Evolutionary conservation across 2,888 invertebrate species (phyloP).

Genomic region (Glyphotaelius pellucidus): DNA sequence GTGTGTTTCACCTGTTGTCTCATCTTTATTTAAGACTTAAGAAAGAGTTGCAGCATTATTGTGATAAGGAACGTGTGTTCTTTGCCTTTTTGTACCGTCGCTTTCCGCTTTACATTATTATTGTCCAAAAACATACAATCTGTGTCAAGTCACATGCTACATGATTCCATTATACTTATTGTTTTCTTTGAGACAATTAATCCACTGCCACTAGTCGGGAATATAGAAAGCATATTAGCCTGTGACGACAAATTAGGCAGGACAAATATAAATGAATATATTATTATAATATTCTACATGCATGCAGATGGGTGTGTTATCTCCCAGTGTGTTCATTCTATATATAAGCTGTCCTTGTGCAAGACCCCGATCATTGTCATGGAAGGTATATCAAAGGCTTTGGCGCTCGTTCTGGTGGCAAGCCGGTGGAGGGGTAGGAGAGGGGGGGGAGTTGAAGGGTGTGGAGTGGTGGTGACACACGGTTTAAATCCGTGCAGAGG

Average conservation of each 20-base stretch:
- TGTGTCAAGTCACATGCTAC: background rate
- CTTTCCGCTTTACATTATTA: background rate
- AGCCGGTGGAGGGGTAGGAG: background rate
- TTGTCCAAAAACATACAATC: background rate
- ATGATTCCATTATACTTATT: background rate
- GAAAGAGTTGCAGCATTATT: too few species aligned
- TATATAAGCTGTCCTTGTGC: conserved; percentile 16
- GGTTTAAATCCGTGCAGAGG: conserved; percentile 10
- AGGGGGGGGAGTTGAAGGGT: background rate
- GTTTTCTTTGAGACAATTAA: background rate
- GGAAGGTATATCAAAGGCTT: conserved; percentile 29
- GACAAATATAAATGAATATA: background rate
- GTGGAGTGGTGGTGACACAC: conserved; percentile 18
- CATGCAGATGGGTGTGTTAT: background rate
- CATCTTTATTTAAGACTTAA: too few species aligned
- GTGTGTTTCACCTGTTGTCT: too few species aligned
- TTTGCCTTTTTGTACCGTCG: too few species aligned
- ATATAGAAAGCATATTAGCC: background rate
- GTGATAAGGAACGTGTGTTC: too few species aligned
- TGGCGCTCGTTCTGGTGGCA: conserved; percentile 9
- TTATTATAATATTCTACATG: background rate
- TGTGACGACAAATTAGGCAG: background rate
- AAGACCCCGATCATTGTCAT: conserved; percentile 28
- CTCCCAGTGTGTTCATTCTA: conserved; percentile 20
- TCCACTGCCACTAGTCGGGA: background rate